phyloP scores from a whole-genome alignment of 92 coral and sea anemone genomes.

The Montipora capitata region DNA sequence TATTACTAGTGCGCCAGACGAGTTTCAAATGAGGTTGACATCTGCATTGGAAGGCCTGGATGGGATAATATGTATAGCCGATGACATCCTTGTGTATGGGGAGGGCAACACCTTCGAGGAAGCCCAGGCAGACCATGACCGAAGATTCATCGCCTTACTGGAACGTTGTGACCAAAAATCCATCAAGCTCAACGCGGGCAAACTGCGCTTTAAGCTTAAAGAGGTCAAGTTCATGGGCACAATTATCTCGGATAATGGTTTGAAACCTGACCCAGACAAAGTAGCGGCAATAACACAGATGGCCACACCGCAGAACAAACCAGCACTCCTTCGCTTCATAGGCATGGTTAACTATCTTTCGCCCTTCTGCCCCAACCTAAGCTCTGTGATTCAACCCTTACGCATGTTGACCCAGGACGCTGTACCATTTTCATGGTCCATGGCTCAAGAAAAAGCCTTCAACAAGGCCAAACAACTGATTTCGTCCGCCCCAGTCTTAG shows the following conservation, averaged over 20 bases:
- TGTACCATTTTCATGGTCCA: background rate
- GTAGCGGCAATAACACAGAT: constrained; percentile 65
- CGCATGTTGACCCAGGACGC: constrained; percentile 6
- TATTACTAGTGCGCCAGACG: constrained; percentile 46
- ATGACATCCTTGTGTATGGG: constrained; percentile 72
- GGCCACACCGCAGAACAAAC: constrained; percentile 65
- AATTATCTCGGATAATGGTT: constrained; percentile 57
- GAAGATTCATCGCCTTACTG: constrained; percentile 71
- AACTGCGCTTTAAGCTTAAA: constrained; percentile 50
- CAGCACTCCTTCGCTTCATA: constrained; percentile 76
- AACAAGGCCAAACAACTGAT: constrained; percentile 62
- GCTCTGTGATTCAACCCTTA: constrained; percentile 55
- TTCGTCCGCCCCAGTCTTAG: constrained; percentile 48
- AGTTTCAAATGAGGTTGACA: constrained; percentile 19
- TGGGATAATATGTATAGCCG: constrained; percentile 61
- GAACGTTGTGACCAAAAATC: constrained; percentile 58
- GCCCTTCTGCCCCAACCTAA: constrained; percentile 69
- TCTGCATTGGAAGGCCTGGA: constrained; percentile 5
- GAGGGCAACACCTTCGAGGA: constrained; percentile 59
- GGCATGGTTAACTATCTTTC: constrained; percentile 73
- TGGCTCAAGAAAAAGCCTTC: constrained; percentile 24
- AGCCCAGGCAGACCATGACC: constrained; percentile 73
- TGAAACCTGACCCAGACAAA: constrained; percentile 74
- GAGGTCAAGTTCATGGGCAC: constrained; percentile 76
- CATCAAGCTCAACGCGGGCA: constrained; percentile 58